Percentiles rank a stretch among this genome's conserved stretches.
phyloP scores from a whole-genome alignment of 2,113 vertebrate species.

The Sturnira hondurensis region DNA sequence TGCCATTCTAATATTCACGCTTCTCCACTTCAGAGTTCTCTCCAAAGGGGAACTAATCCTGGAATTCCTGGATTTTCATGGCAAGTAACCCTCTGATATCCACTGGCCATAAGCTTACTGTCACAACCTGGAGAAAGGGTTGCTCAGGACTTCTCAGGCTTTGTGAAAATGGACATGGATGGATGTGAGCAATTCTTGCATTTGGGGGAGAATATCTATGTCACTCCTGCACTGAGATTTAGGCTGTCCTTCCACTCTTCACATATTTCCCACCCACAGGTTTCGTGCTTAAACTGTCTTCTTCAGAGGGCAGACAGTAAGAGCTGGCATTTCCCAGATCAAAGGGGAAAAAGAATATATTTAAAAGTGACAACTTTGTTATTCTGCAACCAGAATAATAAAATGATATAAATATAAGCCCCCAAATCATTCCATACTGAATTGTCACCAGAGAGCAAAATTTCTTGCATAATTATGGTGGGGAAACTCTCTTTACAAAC shows the following conservation, averaged over 20 bases:
- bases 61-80: conserved; percentile 55
- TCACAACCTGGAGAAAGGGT: conserved; percentile 37
- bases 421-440: conserved; percentile 49
- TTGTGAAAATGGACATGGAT: conserved; percentile 34
- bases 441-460: conserved; percentile 58
- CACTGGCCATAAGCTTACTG: conserved; percentile 33
- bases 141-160: conserved; percentile 7
- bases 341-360: conserved; percentile 65
- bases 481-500: conserved; percentile 46
- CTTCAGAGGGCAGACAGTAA: conserved; percentile 67
- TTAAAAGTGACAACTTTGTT: conserved; percentile 72
- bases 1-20: conserved; percentile 20
- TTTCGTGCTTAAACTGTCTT: conserved; percentile 68
- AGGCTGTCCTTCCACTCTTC: conserved; percentile 43
- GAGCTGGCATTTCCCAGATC: conserved; percentile 69
- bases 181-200: background rate
- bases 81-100: conserved; percentile 49
- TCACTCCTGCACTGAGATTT: background rate
- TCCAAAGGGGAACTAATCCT: conserved; percentile 39
- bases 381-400: conserved; percentile 69
- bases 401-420: conserved; percentile 68
- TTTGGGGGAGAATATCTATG: background rate
- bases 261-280: conserved; percentile 53
- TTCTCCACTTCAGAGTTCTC: conserved; percentile 19
- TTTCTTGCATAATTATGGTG: conserved; percentile 39